phyloP scores from a whole-genome alignment of 1,140 invertebrate genomes.

The Drosophila tsacasi region DNA sequence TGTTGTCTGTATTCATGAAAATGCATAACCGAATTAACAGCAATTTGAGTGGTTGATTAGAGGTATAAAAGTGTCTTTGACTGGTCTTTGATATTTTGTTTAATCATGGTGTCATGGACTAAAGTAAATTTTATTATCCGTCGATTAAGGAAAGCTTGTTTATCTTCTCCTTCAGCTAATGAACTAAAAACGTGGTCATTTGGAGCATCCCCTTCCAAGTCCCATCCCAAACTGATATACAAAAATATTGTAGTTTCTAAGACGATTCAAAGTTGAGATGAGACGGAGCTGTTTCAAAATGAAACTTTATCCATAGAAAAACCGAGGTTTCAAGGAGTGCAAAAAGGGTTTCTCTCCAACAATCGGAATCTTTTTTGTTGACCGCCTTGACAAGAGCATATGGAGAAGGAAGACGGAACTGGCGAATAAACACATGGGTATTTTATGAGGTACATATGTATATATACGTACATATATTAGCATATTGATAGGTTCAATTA shows the following conservation, averaged over 20 bases:
- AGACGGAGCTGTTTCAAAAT: constrained; percentile 19
- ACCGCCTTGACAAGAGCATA: constrained; percentile 22
- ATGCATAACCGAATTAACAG: not conserved
- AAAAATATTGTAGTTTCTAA: constrained; percentile 6
- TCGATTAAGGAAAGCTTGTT: not conserved
- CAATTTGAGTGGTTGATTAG: not conserved
- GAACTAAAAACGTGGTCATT: not conserved
- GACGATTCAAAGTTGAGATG: not conserved
- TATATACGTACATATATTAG: constrained; percentile 18
- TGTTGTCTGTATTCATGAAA: not conserved
- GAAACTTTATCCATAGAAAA: constrained; percentile 52
- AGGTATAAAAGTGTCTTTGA: not conserved
- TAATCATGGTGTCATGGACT: not conserved
- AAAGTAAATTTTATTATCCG: not conserved
- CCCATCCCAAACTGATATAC: constrained; percentile 13
- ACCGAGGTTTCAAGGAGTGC: not conserved
- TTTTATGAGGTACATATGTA: not conserved
- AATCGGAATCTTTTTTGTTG: constrained; percentile 7
- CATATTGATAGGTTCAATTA: constrained; percentile 77
- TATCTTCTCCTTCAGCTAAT: not conserved
- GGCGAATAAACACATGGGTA: constrained; percentile 28
- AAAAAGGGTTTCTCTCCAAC: constrained; percentile 2
- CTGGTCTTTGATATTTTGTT: not conserved
- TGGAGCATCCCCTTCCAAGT: not conserved
- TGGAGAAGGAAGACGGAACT: constrained; percentile 17